Conservation (phyloP, 2,888 invertebrate genomes). For the Drosophila subsilvestris region DNA sequence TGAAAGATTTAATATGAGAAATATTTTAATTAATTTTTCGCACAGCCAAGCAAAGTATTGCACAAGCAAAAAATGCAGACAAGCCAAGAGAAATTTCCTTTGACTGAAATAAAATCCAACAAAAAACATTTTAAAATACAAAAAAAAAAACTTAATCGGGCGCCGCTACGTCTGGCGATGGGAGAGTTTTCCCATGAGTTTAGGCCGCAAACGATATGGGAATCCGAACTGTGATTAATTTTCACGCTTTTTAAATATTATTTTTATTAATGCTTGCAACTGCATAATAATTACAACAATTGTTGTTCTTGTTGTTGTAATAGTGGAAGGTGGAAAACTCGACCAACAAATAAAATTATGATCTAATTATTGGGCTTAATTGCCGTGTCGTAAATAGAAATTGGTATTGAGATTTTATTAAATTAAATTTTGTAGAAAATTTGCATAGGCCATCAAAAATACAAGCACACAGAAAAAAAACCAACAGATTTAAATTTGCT, state of each 20-base stretch:
- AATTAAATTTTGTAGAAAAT: constrained; percentile 22
- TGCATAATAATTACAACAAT: constrained; percentile 25
- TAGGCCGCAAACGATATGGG: constrained; percentile 18
- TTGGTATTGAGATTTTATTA: constrained; percentile 32
- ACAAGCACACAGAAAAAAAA: neutral
- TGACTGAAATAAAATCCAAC: constrained; percentile 13
- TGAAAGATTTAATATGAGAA: constrained; percentile 58
- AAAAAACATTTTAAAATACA: constrained; percentile 1
- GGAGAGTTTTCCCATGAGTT: constrained; percentile 28
- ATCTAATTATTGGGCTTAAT: constrained; percentile 67
- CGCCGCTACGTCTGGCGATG: constrained; percentile 34
- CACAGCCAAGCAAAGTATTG: constrained; percentile 21
- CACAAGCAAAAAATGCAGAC: constrained; percentile 14
- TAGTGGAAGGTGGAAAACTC: constrained; percentile 21
- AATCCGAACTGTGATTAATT: constrained; percentile 22
- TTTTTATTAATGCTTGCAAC: constrained; percentile 17
- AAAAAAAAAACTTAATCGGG: neutral
- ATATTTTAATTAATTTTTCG: constrained; percentile 70
- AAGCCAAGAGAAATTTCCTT: constrained; percentile 15
- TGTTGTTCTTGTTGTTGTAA: neutral
- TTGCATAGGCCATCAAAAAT: constrained; percentile 9
- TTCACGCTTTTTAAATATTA: constrained; percentile 9
- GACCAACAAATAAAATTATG: constrained; percentile 40
- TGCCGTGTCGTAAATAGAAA: constrained; percentile 38
- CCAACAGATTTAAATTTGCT: constrained; percentile 36